Conservation (phyloP, 2,797 vertebrate genomes). For the Clarias laeviceps region DNA sequence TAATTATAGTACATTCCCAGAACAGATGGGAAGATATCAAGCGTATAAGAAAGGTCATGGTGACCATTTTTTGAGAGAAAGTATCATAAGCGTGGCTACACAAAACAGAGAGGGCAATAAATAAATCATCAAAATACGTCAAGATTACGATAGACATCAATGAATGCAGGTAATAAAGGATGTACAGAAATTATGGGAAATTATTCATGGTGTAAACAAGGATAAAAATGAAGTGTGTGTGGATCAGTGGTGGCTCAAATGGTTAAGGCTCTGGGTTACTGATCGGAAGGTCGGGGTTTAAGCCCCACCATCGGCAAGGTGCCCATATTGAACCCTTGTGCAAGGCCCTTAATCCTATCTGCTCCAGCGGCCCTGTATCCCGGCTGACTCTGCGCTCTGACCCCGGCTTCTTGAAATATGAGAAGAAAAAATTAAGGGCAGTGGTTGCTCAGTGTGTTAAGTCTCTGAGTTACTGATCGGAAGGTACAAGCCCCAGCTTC, state of each 20-base stretch:
- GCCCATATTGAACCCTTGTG: too few relatives aligned
- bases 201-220: background rate
- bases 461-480: too few relatives aligned
- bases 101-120: background rate
- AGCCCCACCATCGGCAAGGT: background rate
- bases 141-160: background rate
- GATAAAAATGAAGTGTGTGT: background rate
- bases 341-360: background rate
- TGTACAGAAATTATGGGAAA: background rate
- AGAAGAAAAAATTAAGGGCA: too few relatives aligned
- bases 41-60: slow-evolving; percentile 14
- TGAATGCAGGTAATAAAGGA: background rate
- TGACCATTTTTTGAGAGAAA: background rate
- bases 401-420: background rate
- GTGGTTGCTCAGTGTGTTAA: too few relatives aligned
- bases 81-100: too few relatives aligned
- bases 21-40: slow-evolving; percentile 30
- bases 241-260: too few relatives aligned
- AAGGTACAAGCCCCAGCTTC: too few relatives aligned
- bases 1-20: background rate
- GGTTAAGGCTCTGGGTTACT: background rate
- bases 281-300: background rate
- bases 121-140: background rate
- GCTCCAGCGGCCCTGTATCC: background rate
- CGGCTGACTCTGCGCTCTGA: background rate